phyloP scores from a whole-genome alignment of 2,888 invertebrate genomes.

The Poecilus cupreus region DNA sequence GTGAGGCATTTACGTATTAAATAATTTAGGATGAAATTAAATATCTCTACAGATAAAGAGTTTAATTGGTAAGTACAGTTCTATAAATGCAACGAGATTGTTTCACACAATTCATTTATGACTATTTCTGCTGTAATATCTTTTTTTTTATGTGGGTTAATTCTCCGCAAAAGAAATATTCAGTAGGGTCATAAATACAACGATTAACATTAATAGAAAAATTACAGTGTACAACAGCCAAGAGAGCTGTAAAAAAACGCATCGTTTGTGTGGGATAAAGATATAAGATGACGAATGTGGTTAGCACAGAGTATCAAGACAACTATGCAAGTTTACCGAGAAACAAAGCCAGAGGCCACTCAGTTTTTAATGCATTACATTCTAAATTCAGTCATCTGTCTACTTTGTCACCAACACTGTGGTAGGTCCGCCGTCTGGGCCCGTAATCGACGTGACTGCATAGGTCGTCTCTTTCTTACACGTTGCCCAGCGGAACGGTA shows the following conservation, averaged over 20 bases:
- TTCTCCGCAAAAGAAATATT: background rate
- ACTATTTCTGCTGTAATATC: too few relatives aligned
- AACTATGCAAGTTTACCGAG: slow-evolving; percentile 22
- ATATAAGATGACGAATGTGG: slow-evolving; percentile 22
- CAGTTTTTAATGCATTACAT: slow-evolving; percentile 58
- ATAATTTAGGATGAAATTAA: too few relatives aligned
- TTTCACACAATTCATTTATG: too few relatives aligned
- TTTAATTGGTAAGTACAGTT: too few relatives aligned
- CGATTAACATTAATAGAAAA: slow-evolving; percentile 39
- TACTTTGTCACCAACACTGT: slow-evolving; percentile 59
- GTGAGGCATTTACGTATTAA: too few relatives aligned
- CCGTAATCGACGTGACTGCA: slow-evolving; percentile 17
- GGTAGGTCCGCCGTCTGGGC: slow-evolving; percentile 46
- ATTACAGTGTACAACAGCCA: slow-evolving; percentile 4
- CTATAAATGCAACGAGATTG: too few relatives aligned
- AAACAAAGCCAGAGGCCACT: slow-evolving; percentile 50
- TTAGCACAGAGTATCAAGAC: slow-evolving; percentile 4
- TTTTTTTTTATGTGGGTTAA: too few relatives aligned
- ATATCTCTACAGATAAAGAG: too few relatives aligned
- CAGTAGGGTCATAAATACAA: slow-evolving; percentile 18
- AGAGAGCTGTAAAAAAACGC: background rate
- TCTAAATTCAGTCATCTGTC: slow-evolving; percentile 60
- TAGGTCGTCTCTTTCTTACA: slow-evolving; percentile 39
- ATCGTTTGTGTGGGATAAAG: background rate
- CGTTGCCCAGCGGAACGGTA: slow-evolving; percentile 22